These are phyloP conservation scores for Bicyclus anynana DNA, from an alignment of 1,140 invertebrate species.

Conservation along the genomic window DNA sequence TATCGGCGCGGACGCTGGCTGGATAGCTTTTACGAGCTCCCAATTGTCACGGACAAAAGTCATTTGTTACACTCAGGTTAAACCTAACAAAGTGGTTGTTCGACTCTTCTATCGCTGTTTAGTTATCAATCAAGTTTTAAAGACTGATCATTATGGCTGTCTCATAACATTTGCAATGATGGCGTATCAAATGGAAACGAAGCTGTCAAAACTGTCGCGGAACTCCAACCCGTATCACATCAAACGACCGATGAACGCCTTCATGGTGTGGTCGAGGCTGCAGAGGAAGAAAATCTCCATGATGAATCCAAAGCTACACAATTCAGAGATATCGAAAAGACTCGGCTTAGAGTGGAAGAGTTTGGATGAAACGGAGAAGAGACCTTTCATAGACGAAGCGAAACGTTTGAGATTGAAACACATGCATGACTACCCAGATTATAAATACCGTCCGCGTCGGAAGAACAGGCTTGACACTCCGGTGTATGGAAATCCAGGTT, in stretches of 20 bases:
- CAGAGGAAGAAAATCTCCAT: conserved; percentile 86
- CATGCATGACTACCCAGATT: conserved; percentile 86
- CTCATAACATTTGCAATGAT: conserved; percentile 26
- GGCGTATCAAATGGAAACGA: conserved; percentile 52
- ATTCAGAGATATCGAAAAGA: conserved; percentile 86
- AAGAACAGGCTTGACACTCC: conserved; percentile 79
- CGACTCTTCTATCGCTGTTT: no score
- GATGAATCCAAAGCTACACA: conserved; percentile 89
- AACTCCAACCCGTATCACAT: conserved; percentile 76
- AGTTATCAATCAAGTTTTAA: no score
- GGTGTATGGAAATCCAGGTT: conserved; percentile 35
- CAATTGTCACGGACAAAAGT: conserved; percentile 20
- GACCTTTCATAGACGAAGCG: conserved; percentile 91
- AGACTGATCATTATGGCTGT: background rate
- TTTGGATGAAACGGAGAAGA: conserved; percentile 81
- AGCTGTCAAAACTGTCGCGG: conserved; percentile 46
- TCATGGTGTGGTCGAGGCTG: conserved; percentile 85
- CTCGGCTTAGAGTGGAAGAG: conserved; percentile 84
- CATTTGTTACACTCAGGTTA: conserved; percentile 9
- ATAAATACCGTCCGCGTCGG: conserved; percentile 84
- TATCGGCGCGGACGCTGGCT: conserved; percentile 40
- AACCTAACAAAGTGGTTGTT: background rate
- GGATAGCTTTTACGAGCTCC: conserved; percentile 29
- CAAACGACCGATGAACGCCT: conserved; percentile 84
- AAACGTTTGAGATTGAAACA: conserved; percentile 84